A percentile compares a stretch with the other conserved stretches of the same genome.
phyloP scores from a whole-genome alignment of 2,113 vertebrate species.

The Pseudopodoces humilis region DNA sequence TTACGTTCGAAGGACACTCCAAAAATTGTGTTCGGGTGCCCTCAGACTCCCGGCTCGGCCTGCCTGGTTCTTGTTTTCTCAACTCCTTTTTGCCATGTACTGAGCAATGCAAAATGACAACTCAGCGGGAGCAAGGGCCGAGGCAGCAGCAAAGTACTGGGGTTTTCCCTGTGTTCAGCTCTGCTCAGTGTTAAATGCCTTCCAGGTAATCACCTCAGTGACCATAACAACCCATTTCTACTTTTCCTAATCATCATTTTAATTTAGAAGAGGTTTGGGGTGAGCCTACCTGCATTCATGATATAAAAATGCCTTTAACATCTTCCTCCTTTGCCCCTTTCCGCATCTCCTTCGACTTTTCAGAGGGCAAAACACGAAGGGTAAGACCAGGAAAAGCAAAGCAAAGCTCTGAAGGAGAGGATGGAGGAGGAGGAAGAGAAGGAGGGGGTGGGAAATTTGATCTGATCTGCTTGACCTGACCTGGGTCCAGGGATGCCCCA shows the following conservation, averaged over 20 bases:
- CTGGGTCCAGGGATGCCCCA: background rate
- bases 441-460: background rate
- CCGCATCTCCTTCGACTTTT: slow-evolving; percentile 20
- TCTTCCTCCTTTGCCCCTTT: background rate
- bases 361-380: background rate
- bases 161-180: slow-evolving; percentile 35
- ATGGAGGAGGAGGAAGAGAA: background rate
- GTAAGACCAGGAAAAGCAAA: background rate
- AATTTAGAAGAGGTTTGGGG: slow-evolving; percentile 26
- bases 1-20: slow-evolving; percentile 60
- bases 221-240: slow-evolving; percentile 29
- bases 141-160: background rate
- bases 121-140: fast-evolving
- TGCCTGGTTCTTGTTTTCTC: slow-evolving; percentile 31
- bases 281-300: background rate
- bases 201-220: slow-evolving; percentile 47
- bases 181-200: slow-evolving; percentile 52
- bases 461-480: slow-evolving; percentile 2
- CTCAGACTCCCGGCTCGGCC: background rate
- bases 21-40: background rate
- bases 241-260: slow-evolving; percentile 36
- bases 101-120: slow-evolving; percentile 27
- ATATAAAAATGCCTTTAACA: background rate
- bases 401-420: background rate
- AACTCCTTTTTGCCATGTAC: slow-evolving; percentile 11